Percentiles rank a stretch among this genome's conserved stretches.
Conservation (phyloP, 2,113 vertebrate genomes). For the Sigmodon hispidus region DNA sequence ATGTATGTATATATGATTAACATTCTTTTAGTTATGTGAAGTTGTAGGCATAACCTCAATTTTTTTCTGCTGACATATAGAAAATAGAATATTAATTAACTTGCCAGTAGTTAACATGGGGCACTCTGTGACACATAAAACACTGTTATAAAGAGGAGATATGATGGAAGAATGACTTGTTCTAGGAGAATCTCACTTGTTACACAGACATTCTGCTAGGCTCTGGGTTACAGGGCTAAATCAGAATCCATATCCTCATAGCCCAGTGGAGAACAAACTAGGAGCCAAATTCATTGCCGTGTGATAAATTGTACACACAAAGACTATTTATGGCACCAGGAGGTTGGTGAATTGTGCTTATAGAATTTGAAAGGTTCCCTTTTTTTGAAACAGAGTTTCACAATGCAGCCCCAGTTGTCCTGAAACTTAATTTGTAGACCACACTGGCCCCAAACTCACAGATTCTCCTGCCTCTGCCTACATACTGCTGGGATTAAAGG, state of each 20-base stretch:
- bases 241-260: neutral
- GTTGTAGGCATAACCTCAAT: conserved; percentile 12
- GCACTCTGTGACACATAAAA: conserved; percentile 33
- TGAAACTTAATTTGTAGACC: neutral
- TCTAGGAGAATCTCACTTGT: conserved; percentile 26
- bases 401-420: too few relatives aligned
- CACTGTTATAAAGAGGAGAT: conserved; percentile 34
- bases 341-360: conserved; percentile 1
- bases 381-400: neutral
- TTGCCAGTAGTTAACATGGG: conserved; percentile 40
- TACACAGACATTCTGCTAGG: conserved; percentile 38
- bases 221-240: conserved; percentile 10
- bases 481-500: neutral
- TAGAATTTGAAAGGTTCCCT: neutral
- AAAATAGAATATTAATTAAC: conserved; percentile 48
- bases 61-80: conserved; percentile 48
- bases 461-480: neutral
- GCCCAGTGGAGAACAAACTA: neutral
- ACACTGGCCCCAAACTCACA: neutral
- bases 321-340: conserved; percentile 1
- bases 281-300: conserved; percentile 26
- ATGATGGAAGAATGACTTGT: conserved; percentile 51
- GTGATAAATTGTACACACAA: neutral
- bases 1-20: neutral
- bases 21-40: conserved; percentile 44